Evolutionary conservation across 2,797 vertebrate species (phyloP), one percentile per base, ranked within the genome.

Genomic region (Malurus splendens): DNA sequence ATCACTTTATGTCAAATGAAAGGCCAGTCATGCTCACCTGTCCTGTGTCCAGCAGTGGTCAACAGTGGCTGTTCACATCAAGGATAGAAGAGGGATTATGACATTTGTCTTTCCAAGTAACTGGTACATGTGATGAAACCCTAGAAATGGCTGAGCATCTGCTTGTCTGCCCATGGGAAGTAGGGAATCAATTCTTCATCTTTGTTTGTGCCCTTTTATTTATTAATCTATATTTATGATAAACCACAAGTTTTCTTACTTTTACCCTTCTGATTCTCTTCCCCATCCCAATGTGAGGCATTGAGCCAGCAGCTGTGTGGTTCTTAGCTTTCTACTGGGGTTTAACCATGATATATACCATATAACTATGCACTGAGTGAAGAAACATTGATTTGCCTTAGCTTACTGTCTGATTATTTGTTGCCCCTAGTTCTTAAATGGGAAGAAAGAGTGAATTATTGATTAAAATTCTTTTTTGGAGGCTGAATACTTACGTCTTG

Each of bases 91-190:
- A 74, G 6, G 17, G n/a, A 64, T 65, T 23, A 38, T 1, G 36
- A 25, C 3, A 4, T 42, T 89, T 86, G 10, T 73, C 39, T 73
- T 77, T 73, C 14, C 39, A 27, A 41, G 38, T 64, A 22, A 48
- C 18, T 3, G 2, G 20, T 23, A 6, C 3, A 4, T 0, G 1
- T 38, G 30, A 14, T 36, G 24, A 10, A 86, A 39, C 7, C 25
- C n/a, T 54, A 42, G 25, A 60, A 27, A 44, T 45, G 44, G 36
- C n/a, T 64, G 2, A 68, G 55, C 20, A 45, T 17, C 13, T 32
- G 18, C 27, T 8, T 55, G 42, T 30, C 64, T 51, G 27, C 20
- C 1, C 0, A 51, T 32, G 15, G n/a, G 27, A 64, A 59, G 59
- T 5, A 17, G 12, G 32, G 20, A 82, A n/a, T 15, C 14, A 51